phyloP scores from a whole-genome alignment of 2,888 invertebrate genomes.

The Troilus luridus region DNA sequence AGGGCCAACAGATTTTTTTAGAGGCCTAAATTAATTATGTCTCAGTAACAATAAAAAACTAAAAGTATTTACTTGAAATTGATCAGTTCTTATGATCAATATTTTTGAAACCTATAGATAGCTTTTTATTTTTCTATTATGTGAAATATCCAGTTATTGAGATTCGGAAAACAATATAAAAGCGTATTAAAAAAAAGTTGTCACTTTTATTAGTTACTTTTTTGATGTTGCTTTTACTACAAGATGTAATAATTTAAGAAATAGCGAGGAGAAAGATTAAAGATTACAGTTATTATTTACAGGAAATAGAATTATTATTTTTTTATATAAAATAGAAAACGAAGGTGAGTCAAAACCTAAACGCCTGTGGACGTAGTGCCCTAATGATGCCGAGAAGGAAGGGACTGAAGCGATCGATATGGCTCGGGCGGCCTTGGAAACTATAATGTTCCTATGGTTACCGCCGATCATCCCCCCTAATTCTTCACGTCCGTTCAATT shows the following conservation, averaged over 20 bases:
- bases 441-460: slow-evolving; percentile 52
- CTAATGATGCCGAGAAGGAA: slow-evolving; percentile 19
- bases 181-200: too few species aligned
- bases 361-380: neutral
- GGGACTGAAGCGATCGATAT: slow-evolving; percentile 47
- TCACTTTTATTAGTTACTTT: neutral
- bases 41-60: too few species aligned
- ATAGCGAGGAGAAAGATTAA: neutral
- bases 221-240: neutral
- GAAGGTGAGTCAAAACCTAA: neutral
- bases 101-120: too few species aligned
- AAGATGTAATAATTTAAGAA: neutral
- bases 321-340: neutral
- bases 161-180: neutral
- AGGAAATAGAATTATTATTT: neutral
- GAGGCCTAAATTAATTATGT: too few species aligned
- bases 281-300: neutral
- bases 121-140: too few species aligned
- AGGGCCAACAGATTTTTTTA: too few species aligned
- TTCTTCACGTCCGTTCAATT: neutral
- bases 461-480: neutral
- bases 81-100: too few species aligned
- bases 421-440: slow-evolving; percentile 50
- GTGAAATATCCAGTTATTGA: neutral
- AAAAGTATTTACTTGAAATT: too few species aligned